A percentile compares a stretch with the other conserved stretches of the same genome.
These are phyloP conservation scores for Sebastes matsubarae DNA, from an alignment of 2,797 vertebrate species.

Conservation along the genomic window DNA sequence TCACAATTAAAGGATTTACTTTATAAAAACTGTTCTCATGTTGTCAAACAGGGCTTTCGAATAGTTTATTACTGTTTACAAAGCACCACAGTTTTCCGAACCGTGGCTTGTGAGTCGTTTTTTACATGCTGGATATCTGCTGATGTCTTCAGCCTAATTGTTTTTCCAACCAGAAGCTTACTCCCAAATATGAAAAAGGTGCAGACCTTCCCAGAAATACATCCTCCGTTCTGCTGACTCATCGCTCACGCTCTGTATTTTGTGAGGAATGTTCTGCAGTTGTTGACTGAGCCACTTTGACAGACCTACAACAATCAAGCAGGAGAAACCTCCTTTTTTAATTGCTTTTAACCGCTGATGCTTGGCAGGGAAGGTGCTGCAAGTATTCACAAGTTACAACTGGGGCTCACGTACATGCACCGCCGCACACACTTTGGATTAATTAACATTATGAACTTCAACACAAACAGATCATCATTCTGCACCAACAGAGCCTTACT, in stretches of 20 bases:
- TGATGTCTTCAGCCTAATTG: slow-evolving; percentile 27
- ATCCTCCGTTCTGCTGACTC: slow-evolving; percentile 53
- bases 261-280: slow-evolving; percentile 42
- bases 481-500: not conserved
- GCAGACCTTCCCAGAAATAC: slow-evolving; percentile 54
- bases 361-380: not conserved
- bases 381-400: not conserved
- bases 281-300: slow-evolving; percentile 12
- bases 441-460: not conserved
- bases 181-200: slow-evolving; percentile 48
- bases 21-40: not conserved
- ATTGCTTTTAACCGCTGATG: not conserved
- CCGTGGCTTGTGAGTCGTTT: not conserved
- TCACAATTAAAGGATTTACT: slow-evolving; percentile 7
- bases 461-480: slow-evolving; percentile 1
- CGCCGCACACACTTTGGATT: not conserved
- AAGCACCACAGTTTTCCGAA: slow-evolving; percentile 15
- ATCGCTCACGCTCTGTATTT: slow-evolving; percentile 22
- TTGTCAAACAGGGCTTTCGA: not conserved
- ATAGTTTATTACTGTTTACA: not conserved
- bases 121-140: slow-evolving; percentile 37
- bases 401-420: not conserved
- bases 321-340: not conserved
- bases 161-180: slow-evolving; percentile 58
- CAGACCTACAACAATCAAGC: slow-evolving; percentile 17